These are phyloP conservation scores for Spialia ferax DNA, from an alignment of 2,888 invertebrate genomes.

Conservation along the genomic window DNA sequence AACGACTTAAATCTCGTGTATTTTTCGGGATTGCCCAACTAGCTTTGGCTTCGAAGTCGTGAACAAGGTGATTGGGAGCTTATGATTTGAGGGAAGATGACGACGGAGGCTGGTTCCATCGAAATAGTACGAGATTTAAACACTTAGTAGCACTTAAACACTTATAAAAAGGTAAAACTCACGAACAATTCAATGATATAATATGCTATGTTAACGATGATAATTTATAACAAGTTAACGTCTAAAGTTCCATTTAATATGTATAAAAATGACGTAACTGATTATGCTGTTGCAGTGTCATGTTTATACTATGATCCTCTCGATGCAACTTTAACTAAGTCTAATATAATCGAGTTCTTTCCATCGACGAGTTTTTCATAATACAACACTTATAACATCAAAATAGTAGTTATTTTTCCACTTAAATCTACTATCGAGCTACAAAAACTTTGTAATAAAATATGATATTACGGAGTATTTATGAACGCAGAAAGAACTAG, in stretches of 20 bases:
- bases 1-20: too few relatives aligned
- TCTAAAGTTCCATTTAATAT: not conserved
- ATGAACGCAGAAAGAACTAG: too few relatives aligned
- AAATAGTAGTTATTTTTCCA: not conserved
- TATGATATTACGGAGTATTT: too few relatives aligned
- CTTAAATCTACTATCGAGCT: not conserved
- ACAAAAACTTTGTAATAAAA: not conserved
- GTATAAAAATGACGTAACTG: not conserved
- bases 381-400: not conserved
- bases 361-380: not conserved
- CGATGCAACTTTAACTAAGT: not conserved
- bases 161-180: too few relatives aligned
- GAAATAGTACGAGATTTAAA: too few relatives aligned
- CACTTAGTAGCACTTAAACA: too few relatives aligned
- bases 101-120: too few relatives aligned
- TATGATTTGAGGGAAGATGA: too few relatives aligned
- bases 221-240: not conserved
- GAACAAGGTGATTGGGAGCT: too few relatives aligned
- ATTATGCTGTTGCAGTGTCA: not conserved
- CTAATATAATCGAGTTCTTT: constrained; percentile 1
- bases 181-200: too few relatives aligned
- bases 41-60: too few relatives aligned
- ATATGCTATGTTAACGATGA: not conserved
- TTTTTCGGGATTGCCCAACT: too few relatives aligned
- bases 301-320: not conserved